These are phyloP conservation scores for Glareola pratincola DNA, from an alignment of 2,113 vertebrate species.

Conservation along the genomic window DNA sequence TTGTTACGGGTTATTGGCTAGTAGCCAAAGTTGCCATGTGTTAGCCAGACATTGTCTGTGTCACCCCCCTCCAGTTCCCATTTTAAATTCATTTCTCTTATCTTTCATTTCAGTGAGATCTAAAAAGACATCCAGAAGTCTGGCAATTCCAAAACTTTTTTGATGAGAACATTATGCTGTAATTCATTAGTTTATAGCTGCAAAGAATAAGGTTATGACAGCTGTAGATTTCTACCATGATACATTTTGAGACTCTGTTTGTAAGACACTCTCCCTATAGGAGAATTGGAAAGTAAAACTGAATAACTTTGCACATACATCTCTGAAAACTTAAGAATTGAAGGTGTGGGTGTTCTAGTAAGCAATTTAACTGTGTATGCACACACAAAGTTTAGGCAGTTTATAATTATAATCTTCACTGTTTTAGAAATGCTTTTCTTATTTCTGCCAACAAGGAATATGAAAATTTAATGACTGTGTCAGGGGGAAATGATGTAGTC, in stretches of 20 bases:
- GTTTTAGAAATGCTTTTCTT: background rate
- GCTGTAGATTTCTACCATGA: background rate
- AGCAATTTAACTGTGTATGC: background rate
- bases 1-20: constrained; percentile 37
- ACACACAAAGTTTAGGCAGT: background rate
- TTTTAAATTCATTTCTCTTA: constrained; percentile 56
- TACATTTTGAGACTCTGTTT: background rate
- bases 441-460: background rate
- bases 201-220: background rate
- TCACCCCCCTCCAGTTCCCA: background rate
- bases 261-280: background rate
- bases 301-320: background rate
- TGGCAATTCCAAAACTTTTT: constrained; percentile 16
- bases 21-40: constrained; percentile 51
- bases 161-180: constrained; percentile 16
- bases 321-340: background rate
- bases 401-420: background rate
- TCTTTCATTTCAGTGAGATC: constrained; percentile 53
- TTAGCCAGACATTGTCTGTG: constrained; percentile 32
- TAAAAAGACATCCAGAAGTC: constrained; percentile 41
- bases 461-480: background rate
- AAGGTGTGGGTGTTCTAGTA: background rate
- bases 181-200: constrained; percentile 27
- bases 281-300: background rate
- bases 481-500: background rate